Conservation (phyloP, 1,140 invertebrate species). For the Chrysoperla carnea region DNA sequence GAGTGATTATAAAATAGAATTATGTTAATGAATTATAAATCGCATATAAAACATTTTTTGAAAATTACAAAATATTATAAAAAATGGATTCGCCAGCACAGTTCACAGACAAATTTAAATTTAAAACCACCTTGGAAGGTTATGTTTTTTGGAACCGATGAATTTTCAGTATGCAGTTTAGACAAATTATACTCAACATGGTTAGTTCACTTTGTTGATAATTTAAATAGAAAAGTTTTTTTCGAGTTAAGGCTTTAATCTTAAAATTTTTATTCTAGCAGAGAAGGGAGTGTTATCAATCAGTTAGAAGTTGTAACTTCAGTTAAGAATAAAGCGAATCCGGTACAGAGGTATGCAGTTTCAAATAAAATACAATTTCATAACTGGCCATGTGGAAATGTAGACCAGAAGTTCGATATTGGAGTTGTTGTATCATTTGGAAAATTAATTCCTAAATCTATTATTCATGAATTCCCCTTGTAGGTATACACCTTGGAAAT, state of each 20-base stretch:
- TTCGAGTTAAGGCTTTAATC: too few relatives aligned
- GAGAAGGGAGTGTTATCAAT: constrained; percentile 12
- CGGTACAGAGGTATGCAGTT: constrained; percentile 29
- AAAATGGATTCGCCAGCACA: too few relatives aligned
- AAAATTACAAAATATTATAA: too few relatives aligned
- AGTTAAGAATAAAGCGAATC: constrained; percentile 28
- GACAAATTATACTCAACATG: constrained; percentile 24
- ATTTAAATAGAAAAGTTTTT: constrained; percentile 1
- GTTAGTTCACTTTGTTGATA: constrained; percentile 22
- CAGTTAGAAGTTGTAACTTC: constrained; percentile 40
- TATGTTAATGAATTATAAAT: too few relatives aligned
- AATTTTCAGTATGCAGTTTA: constrained; percentile 44
- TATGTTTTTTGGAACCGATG: constrained; percentile 50
- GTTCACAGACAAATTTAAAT: too few relatives aligned
- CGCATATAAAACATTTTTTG: too few relatives aligned
- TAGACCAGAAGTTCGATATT: constrained; percentile 31
- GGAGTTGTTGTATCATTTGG: constrained; percentile 57
- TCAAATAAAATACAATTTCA: constrained; percentile 27
- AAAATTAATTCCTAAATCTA: constrained; percentile 39
- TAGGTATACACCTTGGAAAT: constrained; percentile 28
- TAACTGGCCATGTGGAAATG: constrained; percentile 31
- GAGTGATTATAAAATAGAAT: too few relatives aligned
- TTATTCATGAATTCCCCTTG: constrained; percentile 44
- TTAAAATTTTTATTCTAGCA: too few relatives aligned
- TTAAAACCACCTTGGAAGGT: constrained; percentile 29